A percentile compares a stretch with the other conserved stretches of the same genome.
Conservation (phyloP, 2,888 invertebrate species). For the Athalia cordata region DNA sequence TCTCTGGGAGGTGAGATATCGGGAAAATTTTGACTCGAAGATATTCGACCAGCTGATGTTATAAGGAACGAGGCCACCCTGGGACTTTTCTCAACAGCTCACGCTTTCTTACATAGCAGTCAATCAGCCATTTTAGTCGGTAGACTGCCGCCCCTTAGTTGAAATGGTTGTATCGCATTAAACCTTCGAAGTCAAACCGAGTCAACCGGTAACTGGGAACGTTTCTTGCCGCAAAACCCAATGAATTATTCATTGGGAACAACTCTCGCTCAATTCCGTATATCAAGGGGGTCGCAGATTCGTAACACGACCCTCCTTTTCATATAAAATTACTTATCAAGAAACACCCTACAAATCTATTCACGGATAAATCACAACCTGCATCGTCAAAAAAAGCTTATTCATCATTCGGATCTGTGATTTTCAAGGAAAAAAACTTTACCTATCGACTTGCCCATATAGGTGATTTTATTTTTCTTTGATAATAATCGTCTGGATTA, state of each 20-base stretch:
- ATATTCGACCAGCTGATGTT: neutral
- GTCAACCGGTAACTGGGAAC: conserved; percentile 45
- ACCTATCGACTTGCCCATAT: neutral
- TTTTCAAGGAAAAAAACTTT: neutral
- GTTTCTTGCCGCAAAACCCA: conserved; percentile 52
- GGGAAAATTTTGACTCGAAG: neutral
- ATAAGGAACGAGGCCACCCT: conserved; percentile 18
- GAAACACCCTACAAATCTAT: no score
- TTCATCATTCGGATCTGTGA: neutral
- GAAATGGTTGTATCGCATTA: conserved; percentile 67
- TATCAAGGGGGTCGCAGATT: conserved; percentile 61
- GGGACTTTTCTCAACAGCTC: conserved; percentile 48
- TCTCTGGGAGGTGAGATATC: neutral
- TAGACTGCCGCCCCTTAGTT: conserved; percentile 68
- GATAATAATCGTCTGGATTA: no score
- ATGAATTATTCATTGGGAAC: conserved; percentile 69
- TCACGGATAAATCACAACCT: neutral
- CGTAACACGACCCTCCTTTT: conserved; percentile 45
- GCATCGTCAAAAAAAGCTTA: neutral
- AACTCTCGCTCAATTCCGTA: conserved; percentile 64
- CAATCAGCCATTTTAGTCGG: conserved; percentile 70
- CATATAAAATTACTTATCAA: no score
- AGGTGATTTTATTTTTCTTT: no score
- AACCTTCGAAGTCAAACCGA: conserved; percentile 61
- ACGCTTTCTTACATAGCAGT: conserved; percentile 67